Evolutionary conservation across 1,140 invertebrate species (phyloP), one percentile per base, ranked within the genome.

Genomic region (Octopus bimaculoides): DNA sequence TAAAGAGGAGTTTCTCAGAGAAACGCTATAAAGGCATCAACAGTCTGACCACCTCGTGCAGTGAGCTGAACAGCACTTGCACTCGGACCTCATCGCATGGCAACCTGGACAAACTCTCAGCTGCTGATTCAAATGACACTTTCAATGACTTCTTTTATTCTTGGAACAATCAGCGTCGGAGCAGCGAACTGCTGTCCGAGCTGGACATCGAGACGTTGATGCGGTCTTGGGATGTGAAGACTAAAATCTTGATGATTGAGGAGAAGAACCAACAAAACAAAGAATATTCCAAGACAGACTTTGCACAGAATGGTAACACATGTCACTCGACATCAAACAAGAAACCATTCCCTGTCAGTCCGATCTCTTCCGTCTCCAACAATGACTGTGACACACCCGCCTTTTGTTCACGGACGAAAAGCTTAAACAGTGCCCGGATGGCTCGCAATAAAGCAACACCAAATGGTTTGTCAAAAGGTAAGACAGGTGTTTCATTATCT

Each of bases 381-480:
- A 75, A 12, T 26, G 74, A 75, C 5, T n/a, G 52, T 9, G 52
- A 75, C 41, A 7, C 41, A 17, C 41, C 8, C 4, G 20, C 74
- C 52, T 6, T 41, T 0, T 26, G 26, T 41, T 75, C 52, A 75
- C 26, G 14, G 14, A 17, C 74, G 4, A 52, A 74, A 9, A 74
- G 20, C 20, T 74, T 74, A 1, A 71, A 71, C 52, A 75, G 74
- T 75, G 14, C 74, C 20, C 26, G 52, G 17, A 14, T 14, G 17
- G 12, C 26, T 17, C 74, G 12, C 41, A 52, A 75, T 20, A 52
- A 53, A 14, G 1, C 7, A 52, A 52, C 26, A 41, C 74, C 26
- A 9, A 75, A 75, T 41, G 74, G 74, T n/a, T 75, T 75, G 20
- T 26, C 52, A 75, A 52, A n/a, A 20, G 74, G 74, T 75, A 41